Base-by-base conservation (phyloP, 2,888 invertebrate species). In the Marasmarcha lunaedactyla region DNA sequence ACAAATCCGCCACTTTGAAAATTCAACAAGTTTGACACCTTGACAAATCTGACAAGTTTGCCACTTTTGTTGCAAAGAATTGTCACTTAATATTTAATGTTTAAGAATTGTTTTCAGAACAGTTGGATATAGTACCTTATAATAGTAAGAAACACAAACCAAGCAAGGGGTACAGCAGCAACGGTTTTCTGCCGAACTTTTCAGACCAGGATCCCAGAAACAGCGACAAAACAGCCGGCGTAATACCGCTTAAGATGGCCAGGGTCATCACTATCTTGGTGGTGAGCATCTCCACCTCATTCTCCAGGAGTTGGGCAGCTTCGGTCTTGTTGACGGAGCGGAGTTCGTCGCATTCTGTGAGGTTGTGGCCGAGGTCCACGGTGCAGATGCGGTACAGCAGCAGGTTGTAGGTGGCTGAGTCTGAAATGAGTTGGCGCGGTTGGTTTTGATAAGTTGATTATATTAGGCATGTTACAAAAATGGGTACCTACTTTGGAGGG, bases 191-290 rank as follows among this genome's bases (percentile, higher is more conserved):
- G n/a, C 90, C 90, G 60, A 87, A 85, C 49, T 77, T 85, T 57
- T 90, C 90, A 38, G 89, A 89, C 90, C 90, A 90, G 1, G 90
- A 87, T 3, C 90, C 90, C 40, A 89, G 57, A 54, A 89, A 89
- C 15, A 90, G 67, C 43, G 87, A 86, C 7, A 87, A 57, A 34
- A 88, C 51, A 0, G 88, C 85, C 1, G 89, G 88, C 39, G 88
- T 60, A 36, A 88, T 68, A 38, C 85, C 84, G 45, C 87, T 85
- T 10, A 88, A 55, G 6, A 89, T 56, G 0, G 83, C 76, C 41
- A 77, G 79, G 2, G 68, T 65, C 79, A 89, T 87, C 12, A 84
- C 51, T 42, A 89, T 83, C 36, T 84, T 58, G 9, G 86, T 74
- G 1, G 86, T 85, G 45, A 81, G 65, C 0, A 86, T 84, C 57